Base-by-base conservation (phyloP, 2,113 vertebrate genomes). In the Hydrolagus affinis region DNA sequence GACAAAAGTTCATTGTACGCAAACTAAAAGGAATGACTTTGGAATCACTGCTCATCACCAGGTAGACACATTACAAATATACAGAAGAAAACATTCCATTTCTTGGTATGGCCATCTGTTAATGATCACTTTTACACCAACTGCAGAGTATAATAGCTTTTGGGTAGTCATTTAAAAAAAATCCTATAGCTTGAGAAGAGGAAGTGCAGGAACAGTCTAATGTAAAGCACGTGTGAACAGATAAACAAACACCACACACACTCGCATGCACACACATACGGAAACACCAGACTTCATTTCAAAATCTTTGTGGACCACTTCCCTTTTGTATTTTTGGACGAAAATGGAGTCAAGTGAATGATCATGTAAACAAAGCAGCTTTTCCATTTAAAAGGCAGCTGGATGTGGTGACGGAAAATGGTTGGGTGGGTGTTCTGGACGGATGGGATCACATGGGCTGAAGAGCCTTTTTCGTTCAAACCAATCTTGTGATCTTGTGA, bases 211-310 rank as follows among this genome's bases (percentile, higher is more conserved):
- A 83, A 83, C 25, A 83, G 78, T 83, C 30, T 83, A 83, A 83
- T 60, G 30, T 83, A 62, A 83, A 83, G 78, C 78, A 68, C 78
- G 66, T 83, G 78, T 83, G 60, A 83, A 66, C 62, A 66, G 62
- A 66, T 28, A 68, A 19, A 30, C 15, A 30, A 83, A 30, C 60
- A 83, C 64, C 11, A 83, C 78, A 30, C 23, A 66, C 30, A 83
- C 77, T 64, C n/a, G 4, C 30, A 8, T 21, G 8, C 4, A 23
- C n/a, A 8, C 71, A 23, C 71, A 73, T 25, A 23, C 71, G 0
- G n/a, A 44, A 71, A 71, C 70, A 7, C 57, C n/a, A 11, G 44
- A 10, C 56, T 6, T 4, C 19, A 66, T 25, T 83, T 30, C 59
- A 83, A 83, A 83, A 68, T 17, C 15, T 68, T 15, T 32, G 62